phyloP scores from a whole-genome alignment of 2,888 invertebrate genomes.

The Lasiommata megera region DNA sequence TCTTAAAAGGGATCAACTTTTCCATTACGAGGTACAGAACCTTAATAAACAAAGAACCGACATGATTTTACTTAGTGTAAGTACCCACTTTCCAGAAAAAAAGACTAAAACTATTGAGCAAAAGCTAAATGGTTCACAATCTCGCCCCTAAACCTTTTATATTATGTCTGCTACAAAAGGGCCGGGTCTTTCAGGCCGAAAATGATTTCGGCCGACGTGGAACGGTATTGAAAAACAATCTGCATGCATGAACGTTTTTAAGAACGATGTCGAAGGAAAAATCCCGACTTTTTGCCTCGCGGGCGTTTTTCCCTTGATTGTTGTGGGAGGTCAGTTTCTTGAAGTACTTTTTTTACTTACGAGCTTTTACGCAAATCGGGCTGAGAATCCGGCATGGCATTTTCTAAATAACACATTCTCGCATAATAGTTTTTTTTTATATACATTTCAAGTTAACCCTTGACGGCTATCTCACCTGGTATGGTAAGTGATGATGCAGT shows the following conservation, averaged over 20 bases:
- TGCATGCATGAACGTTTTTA: constrained; percentile 19
- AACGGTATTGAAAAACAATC: constrained; percentile 15
- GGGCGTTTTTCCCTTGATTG: constrained; percentile 7
- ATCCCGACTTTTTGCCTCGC: neutral
- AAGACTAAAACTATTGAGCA: constrained; percentile 3
- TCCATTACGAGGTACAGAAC: no score
- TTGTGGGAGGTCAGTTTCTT: constrained; percentile 13
- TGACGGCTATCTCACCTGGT: no score
- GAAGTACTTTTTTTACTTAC: neutral
- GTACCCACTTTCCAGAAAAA: neutral
- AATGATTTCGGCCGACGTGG: constrained; percentile 16
- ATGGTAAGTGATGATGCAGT: no score
- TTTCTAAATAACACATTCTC: no score
- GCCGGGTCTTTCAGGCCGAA: constrained; percentile 15
- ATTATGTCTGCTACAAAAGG: constrained; percentile 12
- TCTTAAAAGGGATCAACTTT: no score
- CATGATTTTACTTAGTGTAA: neutral
- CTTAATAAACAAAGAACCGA: neutral
- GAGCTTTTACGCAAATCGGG: constrained; percentile 7
- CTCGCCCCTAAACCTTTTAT: constrained; percentile 11
- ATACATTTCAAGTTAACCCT: no score
- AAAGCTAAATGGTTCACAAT: constrained; percentile 4
- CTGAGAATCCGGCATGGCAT: no score
- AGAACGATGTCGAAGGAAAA: constrained; percentile 8
- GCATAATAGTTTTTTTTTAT: no score